Evolutionary conservation across 2,888 invertebrate species (phyloP).

Genomic region (Leptopilina myrica): DNA sequence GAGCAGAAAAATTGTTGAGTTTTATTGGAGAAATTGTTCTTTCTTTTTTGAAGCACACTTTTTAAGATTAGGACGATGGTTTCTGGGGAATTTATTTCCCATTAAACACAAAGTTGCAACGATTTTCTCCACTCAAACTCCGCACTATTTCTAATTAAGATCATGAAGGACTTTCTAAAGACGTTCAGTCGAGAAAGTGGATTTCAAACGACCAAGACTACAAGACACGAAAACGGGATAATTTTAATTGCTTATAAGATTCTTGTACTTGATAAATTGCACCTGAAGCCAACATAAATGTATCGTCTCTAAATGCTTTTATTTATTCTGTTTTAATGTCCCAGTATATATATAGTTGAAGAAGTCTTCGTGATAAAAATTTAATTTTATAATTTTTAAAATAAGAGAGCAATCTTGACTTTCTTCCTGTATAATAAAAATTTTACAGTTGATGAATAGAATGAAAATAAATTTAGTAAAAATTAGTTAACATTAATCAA

Average conservation of each 20-base stretch:
- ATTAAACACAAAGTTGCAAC: conserved; percentile 2
- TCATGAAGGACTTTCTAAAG: background rate
- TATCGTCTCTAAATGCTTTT: too few relatives aligned
- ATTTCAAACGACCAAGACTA: conserved; percentile 1
- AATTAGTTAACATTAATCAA: too few relatives aligned
- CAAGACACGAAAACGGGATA: background rate
- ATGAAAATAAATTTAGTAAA: too few relatives aligned
- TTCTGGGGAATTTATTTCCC: background rate
- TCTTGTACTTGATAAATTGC: background rate
- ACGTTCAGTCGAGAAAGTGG: background rate
- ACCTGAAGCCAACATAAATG: background rate
- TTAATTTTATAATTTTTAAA: too few relatives aligned
- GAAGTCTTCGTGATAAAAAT: too few relatives aligned
- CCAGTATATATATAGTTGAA: too few relatives aligned
- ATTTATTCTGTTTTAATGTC: too few relatives aligned
- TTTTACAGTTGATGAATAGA: too few relatives aligned
- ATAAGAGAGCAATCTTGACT: too few relatives aligned
- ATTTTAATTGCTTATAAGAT: background rate
- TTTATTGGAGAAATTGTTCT: background rate
- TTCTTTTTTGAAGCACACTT: background rate
- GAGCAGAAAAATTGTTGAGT: background rate
- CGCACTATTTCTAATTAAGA: conserved; percentile 7
- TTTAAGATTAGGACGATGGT: background rate
- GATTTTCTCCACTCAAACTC: background rate
- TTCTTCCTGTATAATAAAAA: too few relatives aligned